phyloP scores from a whole-genome alignment of 1,140 invertebrate species.

The Sycophaga agraensis region DNA sequence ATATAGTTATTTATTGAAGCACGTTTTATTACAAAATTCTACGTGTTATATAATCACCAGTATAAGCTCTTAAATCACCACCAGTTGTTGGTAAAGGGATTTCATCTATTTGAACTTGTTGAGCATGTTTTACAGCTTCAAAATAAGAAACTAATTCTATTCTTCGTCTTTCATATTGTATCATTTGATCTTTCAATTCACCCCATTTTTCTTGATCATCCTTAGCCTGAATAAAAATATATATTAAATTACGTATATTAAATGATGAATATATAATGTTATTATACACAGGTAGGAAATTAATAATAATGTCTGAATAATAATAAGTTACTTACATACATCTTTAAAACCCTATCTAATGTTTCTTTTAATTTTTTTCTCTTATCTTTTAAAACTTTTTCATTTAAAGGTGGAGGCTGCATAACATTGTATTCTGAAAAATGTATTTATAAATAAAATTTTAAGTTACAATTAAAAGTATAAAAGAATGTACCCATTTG shows the following conservation, averaged over 20 bases:
- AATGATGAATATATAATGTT: too few relatives aligned
- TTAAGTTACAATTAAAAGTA: conserved; percentile 9
- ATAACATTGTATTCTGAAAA: conserved; percentile 90
- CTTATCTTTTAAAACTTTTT: conserved; percentile 96
- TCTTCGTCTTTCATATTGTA: conserved; percentile 89
- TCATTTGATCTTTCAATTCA: conserved; percentile 86
- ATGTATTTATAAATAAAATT: background rate
- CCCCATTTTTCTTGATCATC: conserved; percentile 93
- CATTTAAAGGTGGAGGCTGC: conserved; percentile 90
- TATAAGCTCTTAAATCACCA: conserved; percentile 51
- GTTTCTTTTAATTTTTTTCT: conserved; percentile 94
- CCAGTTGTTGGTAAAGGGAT: conserved; percentile 82
- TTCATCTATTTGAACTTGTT: conserved; percentile 94
- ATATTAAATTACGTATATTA: background rate
- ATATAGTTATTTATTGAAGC: conserved; percentile 40
- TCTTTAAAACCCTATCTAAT: conserved; percentile 87
- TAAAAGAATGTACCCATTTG: conserved; percentile 80
- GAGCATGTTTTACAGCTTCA: conserved; percentile 92
- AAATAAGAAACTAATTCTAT: conserved; percentile 87
- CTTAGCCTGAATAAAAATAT: conserved; percentile 70
- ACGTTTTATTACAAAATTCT: background rate
- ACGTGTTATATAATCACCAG: conserved; percentile 54
- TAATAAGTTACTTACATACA: conserved; percentile 86
- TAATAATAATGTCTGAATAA: background rate
- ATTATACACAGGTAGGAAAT: too few relatives aligned